Evolutionary conservation across 2,888 invertebrate genomes (phyloP).

Genomic region (Watsonalla cultraria): DNA sequence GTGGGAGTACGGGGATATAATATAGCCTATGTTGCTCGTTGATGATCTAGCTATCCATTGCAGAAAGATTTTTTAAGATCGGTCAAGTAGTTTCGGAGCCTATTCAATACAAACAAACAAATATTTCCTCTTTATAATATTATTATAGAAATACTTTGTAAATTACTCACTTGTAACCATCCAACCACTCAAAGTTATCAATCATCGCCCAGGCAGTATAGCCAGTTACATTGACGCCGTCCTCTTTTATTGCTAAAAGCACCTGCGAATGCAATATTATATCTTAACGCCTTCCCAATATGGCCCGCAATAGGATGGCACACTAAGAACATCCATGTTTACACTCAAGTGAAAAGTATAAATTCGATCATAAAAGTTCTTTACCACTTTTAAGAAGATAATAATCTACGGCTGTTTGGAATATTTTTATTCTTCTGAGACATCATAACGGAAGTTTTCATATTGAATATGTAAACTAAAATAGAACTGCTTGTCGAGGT

Average conservation of each 20-base stretch:
- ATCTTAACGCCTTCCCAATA: background rate
- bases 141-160: too few species aligned
- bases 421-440: too few species aligned
- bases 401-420: background rate
- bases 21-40: too few species aligned
- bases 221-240: constrained; percentile 64
- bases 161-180: constrained; percentile 60
- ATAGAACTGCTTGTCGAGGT: too few species aligned
- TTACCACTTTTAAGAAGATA: background rate
- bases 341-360: background rate
- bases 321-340: background rate
- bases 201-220: constrained; percentile 81
- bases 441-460: too few species aligned
- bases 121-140: too few species aligned
- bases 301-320: background rate
- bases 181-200: constrained; percentile 82
- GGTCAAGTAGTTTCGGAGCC: too few species aligned
- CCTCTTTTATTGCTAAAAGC: constrained; percentile 50
- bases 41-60: too few species aligned
- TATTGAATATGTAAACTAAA: too few species aligned
- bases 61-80: too few species aligned
- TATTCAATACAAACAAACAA: too few species aligned
- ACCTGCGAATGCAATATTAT: constrained; percentile 28
- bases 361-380: background rate
- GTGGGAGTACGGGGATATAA: too few species aligned